Percentiles rank a stretch among this genome's conserved stretches.
These are phyloP conservation scores for Ophioderma brevispina DNA, from an alignment of 35 echinoderm and acorn worm genomes.

Conservation along the genomic window DNA sequence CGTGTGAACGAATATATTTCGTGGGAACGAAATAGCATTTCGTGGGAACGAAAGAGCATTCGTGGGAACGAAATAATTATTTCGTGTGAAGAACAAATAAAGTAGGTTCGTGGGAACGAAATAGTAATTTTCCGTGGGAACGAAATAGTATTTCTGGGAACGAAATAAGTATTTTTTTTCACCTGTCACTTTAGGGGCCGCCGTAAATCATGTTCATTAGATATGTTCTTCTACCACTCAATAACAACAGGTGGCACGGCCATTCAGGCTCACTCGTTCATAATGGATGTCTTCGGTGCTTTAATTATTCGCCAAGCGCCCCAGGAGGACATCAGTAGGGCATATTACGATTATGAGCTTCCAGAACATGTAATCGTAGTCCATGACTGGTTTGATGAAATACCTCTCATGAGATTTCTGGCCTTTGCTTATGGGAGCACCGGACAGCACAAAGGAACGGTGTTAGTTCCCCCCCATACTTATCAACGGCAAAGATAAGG, in stretches of 20 bases:
- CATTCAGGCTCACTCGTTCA: constrained; percentile 38
- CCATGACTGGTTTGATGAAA: constrained; percentile 27
- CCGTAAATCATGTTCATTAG: no score
- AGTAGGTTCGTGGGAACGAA: no score
- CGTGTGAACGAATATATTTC: no score
- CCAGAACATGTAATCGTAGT: constrained; percentile 13
- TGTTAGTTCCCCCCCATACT: constrained; percentile 17
- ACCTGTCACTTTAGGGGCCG: no score
- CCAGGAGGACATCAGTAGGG: not conserved
- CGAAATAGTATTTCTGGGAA: no score
- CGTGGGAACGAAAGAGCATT: no score
- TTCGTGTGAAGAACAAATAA: no score
- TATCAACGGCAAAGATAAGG: constrained; percentile 47
- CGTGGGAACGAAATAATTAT: no score
- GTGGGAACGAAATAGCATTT: no score
- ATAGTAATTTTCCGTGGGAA: no score
- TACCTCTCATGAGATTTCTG: not conserved
- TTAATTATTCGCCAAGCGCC: not conserved
- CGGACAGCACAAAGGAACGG: not conserved
- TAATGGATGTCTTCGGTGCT: constrained; percentile 40
- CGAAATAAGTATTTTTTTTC: no score
- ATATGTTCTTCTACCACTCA: no score
- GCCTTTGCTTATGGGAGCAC: not conserved
- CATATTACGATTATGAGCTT: constrained; percentile 36
- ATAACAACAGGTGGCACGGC: constrained; percentile 49